Base-by-base conservation (phyloP, 2,797 vertebrate genomes). In the Peromyscus aztecus region DNA sequence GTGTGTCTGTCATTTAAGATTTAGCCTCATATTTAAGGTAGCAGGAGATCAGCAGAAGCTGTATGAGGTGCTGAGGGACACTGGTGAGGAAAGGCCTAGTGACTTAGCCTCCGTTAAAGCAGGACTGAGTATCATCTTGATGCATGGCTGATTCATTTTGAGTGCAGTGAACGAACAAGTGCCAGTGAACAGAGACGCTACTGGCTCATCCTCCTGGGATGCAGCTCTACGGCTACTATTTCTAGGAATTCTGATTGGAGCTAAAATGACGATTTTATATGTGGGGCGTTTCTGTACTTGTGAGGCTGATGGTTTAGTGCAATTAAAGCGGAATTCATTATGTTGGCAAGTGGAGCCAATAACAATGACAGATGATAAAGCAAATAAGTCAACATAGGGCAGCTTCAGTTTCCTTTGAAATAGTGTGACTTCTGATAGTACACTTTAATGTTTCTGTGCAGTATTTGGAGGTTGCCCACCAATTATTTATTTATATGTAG, bases 321-420 rank as follows among this genome's bases (percentile, higher is more conserved):
- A 93, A 84, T 82, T 95, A 73, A 96, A 90, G 77, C 19, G 19
- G 3, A 65, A 55, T 94, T 81, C 7, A 23, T 77, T 88, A 75
- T 43, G 13, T 31, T 84, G 37, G n/a, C 52, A 71, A 69, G 31
- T 52, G 61, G 11, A 89, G 29, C 87, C 57, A 94, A 19, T 43
- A 81, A 83, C 43, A 75, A 43, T 82, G 17, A 63, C 59, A 89
- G 31, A n/a, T 27, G 46, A 40, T 55, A 89, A 37, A 71, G 37
- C 43, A 86, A 94, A 75, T 67, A 21, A 40, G 21, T 16, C n/a
- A 34, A 23, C 73, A 57, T 37, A n/a, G 40, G 46, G 14, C 21
- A 71, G 61, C 61, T 73, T 94, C 43, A 63, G 73, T 83, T 85
- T 93, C 21, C 31, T 78, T 80, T 76, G 90, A 80, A 82, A 49